Conservation (phyloP, 2,113 vertebrate genomes). For the rabbit (Oryctolagus cuniculus) region DNA sequence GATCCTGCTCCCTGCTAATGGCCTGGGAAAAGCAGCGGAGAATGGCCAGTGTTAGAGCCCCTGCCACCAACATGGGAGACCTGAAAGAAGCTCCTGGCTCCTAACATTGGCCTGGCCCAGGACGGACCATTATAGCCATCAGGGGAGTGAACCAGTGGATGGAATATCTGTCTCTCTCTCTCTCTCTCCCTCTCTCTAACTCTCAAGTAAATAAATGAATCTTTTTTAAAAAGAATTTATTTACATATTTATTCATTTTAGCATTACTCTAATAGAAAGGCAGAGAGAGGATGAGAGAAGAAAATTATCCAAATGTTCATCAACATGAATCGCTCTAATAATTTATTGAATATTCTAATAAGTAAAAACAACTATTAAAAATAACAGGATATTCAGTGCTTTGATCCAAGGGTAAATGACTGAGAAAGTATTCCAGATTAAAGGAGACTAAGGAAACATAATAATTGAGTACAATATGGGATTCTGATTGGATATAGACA, state of each 20-base stretch:
- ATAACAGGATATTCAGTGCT: background rate
- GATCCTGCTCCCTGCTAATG: too few relatives aligned
- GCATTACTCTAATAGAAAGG: background rate
- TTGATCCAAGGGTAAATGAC: background rate
- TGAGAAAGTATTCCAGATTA: background rate
- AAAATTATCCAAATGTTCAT: background rate
- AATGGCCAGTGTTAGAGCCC: too few relatives aligned
- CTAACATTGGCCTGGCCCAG: too few relatives aligned
- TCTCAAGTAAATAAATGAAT: too few relatives aligned
- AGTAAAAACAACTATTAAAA: background rate
- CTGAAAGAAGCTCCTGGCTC: too few relatives aligned
- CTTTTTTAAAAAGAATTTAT: too few relatives aligned
- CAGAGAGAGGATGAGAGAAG: background rate
- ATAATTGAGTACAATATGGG: background rate
- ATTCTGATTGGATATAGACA: background rate
- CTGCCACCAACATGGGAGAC: too few relatives aligned
- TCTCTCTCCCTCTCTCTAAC: too few relatives aligned
- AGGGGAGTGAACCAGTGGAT: too few relatives aligned
- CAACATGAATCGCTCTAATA: background rate
- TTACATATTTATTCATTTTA: background rate
- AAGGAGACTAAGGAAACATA: background rate
- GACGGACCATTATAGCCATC: too few relatives aligned
- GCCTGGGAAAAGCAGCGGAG: too few relatives aligned
- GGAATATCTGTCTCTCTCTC: too few relatives aligned
- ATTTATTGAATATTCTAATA: background rate